These are phyloP conservation scores for Drosophila orena DNA, from an alignment of 1,140 invertebrate species.

Conservation along the genomic window DNA sequence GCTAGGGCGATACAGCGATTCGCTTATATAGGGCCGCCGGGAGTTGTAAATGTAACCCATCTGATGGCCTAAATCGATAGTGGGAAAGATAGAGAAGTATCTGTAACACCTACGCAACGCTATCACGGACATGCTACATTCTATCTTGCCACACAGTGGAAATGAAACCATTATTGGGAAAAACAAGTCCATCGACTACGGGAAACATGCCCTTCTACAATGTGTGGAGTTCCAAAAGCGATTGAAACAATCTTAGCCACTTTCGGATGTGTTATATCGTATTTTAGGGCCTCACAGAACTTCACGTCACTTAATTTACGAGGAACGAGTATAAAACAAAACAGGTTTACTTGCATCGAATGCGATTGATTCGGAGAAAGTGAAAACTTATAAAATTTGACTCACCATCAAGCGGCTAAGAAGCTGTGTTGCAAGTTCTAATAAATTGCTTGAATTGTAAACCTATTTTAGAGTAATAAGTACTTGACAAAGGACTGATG, in stretches of 20 bases:
- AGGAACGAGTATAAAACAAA: not conserved
- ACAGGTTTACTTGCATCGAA: conserved; percentile 1
- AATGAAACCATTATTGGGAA: not conserved
- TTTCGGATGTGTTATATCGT: too few relatives aligned
- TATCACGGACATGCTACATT: not conserved
- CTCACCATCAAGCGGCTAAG: not conserved
- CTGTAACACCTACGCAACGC: not conserved
- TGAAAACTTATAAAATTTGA: not conserved
- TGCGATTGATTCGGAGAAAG: not conserved
- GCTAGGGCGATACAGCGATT: not conserved
- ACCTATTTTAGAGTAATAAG: too few relatives aligned
- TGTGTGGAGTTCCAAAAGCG: not conserved
- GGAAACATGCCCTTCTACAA: not conserved
- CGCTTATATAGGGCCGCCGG: conserved; percentile 54
- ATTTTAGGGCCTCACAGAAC: not conserved
- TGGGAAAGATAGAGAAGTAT: not conserved
- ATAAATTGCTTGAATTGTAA: not conserved
- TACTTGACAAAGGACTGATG: too few relatives aligned
- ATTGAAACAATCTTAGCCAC: too few relatives aligned
- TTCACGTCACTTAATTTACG: not conserved
- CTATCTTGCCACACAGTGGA: not conserved
- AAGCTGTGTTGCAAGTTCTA: too few relatives aligned
- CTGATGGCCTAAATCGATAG: conserved; percentile 5
- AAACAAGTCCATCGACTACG: not conserved
- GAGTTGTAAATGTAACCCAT: not conserved